These are phyloP conservation scores for Rosalia funebris DNA, from an alignment of 2,888 invertebrate species.

Conservation along the genomic window DNA sequence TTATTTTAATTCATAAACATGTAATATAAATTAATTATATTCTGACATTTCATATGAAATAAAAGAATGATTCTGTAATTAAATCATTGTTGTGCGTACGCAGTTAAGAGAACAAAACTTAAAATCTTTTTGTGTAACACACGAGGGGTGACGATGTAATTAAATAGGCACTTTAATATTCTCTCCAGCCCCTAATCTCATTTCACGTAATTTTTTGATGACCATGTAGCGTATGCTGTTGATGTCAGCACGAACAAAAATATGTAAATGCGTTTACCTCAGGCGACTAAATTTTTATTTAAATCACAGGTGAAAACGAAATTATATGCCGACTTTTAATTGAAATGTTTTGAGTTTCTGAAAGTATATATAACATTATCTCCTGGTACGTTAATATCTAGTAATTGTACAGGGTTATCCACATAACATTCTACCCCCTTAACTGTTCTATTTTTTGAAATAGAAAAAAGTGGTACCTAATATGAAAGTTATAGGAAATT, in stretches of 20 bases:
- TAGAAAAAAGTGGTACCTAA: too few relatives aligned
- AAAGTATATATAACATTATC: too few relatives aligned
- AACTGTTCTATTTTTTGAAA: too few relatives aligned
- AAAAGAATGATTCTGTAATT: background rate
- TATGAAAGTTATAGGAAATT: too few relatives aligned
- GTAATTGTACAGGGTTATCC: too few relatives aligned
- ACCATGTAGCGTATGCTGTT: background rate
- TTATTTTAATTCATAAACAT: too few relatives aligned
- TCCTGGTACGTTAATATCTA: too few relatives aligned
- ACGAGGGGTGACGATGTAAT: conserved; percentile 15
- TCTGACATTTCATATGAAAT: background rate
- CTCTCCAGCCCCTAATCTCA: conserved; percentile 5
- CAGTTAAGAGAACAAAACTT: conserved; percentile 2
- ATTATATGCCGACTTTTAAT: too few relatives aligned
- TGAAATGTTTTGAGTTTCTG: too few relatives aligned
- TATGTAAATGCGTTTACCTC: conserved; percentile 15
- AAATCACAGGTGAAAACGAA: background rate
- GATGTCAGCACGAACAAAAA: conserved; percentile 1
- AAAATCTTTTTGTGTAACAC: conserved; percentile 8
- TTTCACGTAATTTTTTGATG: conserved; percentile 13
- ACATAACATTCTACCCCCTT: too few relatives aligned
- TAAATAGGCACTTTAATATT: conserved; percentile 14
- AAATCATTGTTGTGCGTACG: background rate
- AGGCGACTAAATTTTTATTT: background rate
- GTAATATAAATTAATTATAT: too few relatives aligned